Percentiles rank a stretch among this genome's conserved stretches.
phyloP scores from a whole-genome alignment of 2,113 vertebrate species.

The Hiodon tergisus region DNA sequence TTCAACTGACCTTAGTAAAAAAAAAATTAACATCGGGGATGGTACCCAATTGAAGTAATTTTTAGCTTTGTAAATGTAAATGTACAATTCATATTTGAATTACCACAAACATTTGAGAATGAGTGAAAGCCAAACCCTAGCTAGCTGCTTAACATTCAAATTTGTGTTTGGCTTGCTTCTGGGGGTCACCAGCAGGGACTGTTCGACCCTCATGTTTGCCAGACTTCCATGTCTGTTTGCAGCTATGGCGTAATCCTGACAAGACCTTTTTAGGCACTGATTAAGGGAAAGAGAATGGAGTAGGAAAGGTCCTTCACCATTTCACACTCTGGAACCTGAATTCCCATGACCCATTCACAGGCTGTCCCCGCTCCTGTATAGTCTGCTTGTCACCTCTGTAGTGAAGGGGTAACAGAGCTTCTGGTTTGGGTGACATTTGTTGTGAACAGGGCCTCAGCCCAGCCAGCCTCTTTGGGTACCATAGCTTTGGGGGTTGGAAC shows the following conservation, averaged over 20 bases:
- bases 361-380: background rate
- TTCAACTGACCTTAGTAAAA: background rate
- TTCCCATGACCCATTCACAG: background rate
- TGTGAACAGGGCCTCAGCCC: too few species aligned
- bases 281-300: background rate
- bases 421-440: too few species aligned
- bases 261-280: background rate
- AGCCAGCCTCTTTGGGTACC: too few species aligned
- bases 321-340: background rate
- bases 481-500: too few species aligned
- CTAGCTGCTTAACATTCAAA: conserved; percentile 25
- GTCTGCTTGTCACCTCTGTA: background rate
- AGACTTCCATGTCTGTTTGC: conserved; percentile 11
- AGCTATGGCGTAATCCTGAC: background rate
- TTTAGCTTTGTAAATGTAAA: conserved; percentile 59
- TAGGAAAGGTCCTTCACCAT: background rate
- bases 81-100: conserved; percentile 56
- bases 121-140: conserved; percentile 41
- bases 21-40: conserved; percentile 25
- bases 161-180: conserved; percentile 17
- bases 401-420: background rate
- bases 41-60: conserved; percentile 44
- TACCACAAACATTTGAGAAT: conserved; percentile 55
- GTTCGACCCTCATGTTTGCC: conserved; percentile 7
- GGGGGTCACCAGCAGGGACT: background rate